A percentile compares a stretch with the other conserved stretches of the same genome.
These are phyloP conservation scores for Aphaenogaster ashmeadi DNA, from an alignment of 1,140 invertebrate genomes.

Conservation along the genomic window DNA sequence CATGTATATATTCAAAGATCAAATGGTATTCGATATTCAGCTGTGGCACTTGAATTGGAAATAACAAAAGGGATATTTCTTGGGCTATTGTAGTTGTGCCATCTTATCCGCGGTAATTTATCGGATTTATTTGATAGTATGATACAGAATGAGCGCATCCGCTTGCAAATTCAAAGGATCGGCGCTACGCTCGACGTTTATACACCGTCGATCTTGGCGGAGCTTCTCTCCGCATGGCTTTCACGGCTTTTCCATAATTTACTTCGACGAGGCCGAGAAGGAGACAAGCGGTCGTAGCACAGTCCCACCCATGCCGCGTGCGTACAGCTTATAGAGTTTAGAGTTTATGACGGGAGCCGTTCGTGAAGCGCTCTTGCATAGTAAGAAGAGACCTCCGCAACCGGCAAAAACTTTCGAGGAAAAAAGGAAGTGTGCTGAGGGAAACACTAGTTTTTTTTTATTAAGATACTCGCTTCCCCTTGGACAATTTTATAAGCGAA, in stretches of 20 bases:
- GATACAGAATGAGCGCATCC: slow-evolving; percentile 14
- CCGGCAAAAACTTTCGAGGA: background rate
- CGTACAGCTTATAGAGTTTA: slow-evolving; percentile 60
- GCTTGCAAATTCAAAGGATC: slow-evolving; percentile 35
- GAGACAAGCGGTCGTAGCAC: slow-evolving; percentile 26
- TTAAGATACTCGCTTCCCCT: background rate
- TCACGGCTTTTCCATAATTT: slow-evolving; percentile 67
- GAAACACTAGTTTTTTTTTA: slow-evolving; percentile 29
- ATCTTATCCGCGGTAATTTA: slow-evolving; percentile 25
- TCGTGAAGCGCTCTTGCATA: slow-evolving; percentile 55
- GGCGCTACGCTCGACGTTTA: slow-evolving; percentile 25
- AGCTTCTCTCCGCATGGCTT: slow-evolving; percentile 36
- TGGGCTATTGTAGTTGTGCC: background rate
- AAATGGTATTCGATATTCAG: background rate
- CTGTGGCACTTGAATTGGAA: background rate
- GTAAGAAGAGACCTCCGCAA: slow-evolving; percentile 26
- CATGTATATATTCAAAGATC: background rate
- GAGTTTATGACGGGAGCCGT: slow-evolving; percentile 64
- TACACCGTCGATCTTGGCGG: slow-evolving; percentile 31
- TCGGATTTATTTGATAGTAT: slow-evolving; percentile 27
- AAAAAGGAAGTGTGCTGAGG: background rate
- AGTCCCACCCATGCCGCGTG: slow-evolving; percentile 58
- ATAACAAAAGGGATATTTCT: background rate
- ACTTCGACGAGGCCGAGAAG: slow-evolving; percentile 24
- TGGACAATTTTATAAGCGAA: background rate